Percentiles rank a stretch among this genome's conserved stretches.
These are phyloP conservation scores for Argya squamiceps DNA, from an alignment of 2,797 vertebrate species.

Conservation along the genomic window DNA sequence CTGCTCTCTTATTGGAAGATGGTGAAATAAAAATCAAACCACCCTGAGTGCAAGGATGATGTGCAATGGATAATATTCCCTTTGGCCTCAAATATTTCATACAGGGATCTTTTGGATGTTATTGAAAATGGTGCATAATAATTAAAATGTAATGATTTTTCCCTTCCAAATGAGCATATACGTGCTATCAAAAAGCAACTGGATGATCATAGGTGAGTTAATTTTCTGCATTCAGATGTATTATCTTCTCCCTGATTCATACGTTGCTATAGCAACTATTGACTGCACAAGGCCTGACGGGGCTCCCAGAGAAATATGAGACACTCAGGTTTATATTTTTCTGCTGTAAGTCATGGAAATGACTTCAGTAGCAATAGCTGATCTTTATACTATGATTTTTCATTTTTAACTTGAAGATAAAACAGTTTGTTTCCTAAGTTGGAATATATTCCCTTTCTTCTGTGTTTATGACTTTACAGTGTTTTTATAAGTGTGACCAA, in stretches of 20 bases:
- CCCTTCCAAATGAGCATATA: not conserved
- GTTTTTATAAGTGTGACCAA: not conserved
- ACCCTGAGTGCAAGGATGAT: not conserved
- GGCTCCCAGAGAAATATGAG: conserved; percentile 52
- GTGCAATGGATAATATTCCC: not conserved
- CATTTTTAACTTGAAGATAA: not conserved
- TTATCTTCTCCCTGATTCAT: conserved; percentile 55
- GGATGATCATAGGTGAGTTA: conserved; percentile 53
- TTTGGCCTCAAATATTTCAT: not conserved
- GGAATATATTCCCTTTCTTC: not conserved
- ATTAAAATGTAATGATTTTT: conserved; percentile 38
- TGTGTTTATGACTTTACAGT: not conserved
- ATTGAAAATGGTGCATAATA: conserved; percentile 1
- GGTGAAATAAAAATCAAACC: conserved; percentile 29
- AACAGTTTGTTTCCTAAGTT: not conserved
- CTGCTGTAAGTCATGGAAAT: not conserved
- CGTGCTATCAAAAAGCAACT: conserved; percentile 13
- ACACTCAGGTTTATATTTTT: conserved; percentile 20
- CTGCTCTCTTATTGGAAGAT: conserved; percentile 5
- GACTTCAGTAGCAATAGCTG: not conserved
- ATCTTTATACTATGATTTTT: not conserved
- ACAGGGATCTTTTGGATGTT: not conserved
- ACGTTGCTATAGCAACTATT: conserved; percentile 66
- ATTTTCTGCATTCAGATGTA: conserved; percentile 40
- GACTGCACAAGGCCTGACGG: conserved; percentile 62